phyloP scores from a whole-genome alignment of 2,888 invertebrate species.

The Mimumesa dahlbomi region DNA sequence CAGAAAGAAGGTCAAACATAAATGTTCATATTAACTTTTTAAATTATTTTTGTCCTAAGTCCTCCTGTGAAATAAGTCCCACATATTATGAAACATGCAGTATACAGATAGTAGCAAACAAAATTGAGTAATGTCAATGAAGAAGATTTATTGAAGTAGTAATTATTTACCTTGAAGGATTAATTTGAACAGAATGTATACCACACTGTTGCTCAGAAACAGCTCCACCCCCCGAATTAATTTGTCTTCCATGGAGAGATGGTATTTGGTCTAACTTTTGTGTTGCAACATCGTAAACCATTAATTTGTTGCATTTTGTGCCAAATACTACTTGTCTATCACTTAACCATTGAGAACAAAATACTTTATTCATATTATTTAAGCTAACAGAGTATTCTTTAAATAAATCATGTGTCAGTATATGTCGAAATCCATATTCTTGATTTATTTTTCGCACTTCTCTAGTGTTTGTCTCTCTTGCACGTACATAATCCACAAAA shows the following conservation, averaged over 20 bases:
- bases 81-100: no score
- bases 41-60: no score
- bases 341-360: constrained; percentile 97
- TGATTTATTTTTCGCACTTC: constrained; percentile 88
- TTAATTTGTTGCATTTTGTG: constrained; percentile 97
- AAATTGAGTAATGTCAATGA: no score
- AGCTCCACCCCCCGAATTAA: constrained; percentile 81
- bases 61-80: no score
- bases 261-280: constrained; percentile 94
- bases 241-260: constrained; percentile 86
- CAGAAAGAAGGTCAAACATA: no score
- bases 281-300: constrained; percentile 95
- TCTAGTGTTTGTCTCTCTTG: constrained; percentile 87
- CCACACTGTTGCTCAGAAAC: constrained; percentile 89
- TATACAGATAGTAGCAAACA: no score
- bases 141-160: no score
- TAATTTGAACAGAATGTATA: constrained; percentile 96
- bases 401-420: constrained; percentile 94
- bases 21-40: no score
- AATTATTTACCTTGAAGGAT: constrained; percentile 86
- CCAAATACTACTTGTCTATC: constrained; percentile 97
- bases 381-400: constrained; percentile 91
- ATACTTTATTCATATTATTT: constrained; percentile 94
- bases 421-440: constrained; percentile 92
- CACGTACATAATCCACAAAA: constrained; percentile 91